Conservation (phyloP, 2,113 vertebrate genomes). For the Polypterus bichir region DNA sequence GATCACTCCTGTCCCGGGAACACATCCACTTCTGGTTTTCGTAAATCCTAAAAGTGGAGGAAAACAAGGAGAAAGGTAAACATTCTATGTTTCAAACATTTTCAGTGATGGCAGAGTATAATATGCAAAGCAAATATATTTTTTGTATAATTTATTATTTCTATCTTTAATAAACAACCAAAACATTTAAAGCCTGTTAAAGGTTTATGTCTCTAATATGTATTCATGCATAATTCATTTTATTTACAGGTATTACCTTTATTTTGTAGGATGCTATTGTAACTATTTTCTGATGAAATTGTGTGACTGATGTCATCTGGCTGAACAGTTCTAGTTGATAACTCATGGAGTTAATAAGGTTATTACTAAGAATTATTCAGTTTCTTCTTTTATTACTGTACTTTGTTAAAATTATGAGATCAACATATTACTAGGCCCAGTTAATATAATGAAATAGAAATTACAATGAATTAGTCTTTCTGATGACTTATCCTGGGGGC, state of each 20-base stretch:
- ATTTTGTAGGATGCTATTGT: too few relatives aligned
- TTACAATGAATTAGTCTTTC: slow-evolving; percentile 62
- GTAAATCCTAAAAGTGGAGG: slow-evolving; percentile 93
- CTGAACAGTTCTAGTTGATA: too few relatives aligned
- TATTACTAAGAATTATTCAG: slow-evolving; percentile 60
- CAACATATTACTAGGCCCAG: slow-evolving; percentile 55
- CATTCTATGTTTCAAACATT: not conserved
- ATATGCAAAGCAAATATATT: too few relatives aligned
- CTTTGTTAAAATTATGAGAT: slow-evolving; percentile 55
- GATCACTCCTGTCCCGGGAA: slow-evolving; percentile 86
- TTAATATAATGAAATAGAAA: slow-evolving; percentile 60
- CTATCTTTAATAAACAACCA: too few relatives aligned
- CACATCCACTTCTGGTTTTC: slow-evolving; percentile 88
- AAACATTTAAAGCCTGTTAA: too few relatives aligned
- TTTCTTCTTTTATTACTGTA: slow-evolving; percentile 41
- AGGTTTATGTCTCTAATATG: not conserved
- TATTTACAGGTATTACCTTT: slow-evolving; percentile 11
- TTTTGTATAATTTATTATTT: too few relatives aligned
- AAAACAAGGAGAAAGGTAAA: slow-evolving; percentile 88
- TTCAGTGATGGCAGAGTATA: not conserved
- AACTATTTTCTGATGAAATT: not conserved
- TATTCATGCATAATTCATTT: slow-evolving; percentile 21
- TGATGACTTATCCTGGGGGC: slow-evolving; percentile 48
- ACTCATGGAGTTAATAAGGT: slow-evolving; percentile 51
- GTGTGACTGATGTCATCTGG: slow-evolving; percentile 10